Base-by-base conservation (phyloP, 2,888 invertebrate species). In the Neoascia interrupta region DNA sequence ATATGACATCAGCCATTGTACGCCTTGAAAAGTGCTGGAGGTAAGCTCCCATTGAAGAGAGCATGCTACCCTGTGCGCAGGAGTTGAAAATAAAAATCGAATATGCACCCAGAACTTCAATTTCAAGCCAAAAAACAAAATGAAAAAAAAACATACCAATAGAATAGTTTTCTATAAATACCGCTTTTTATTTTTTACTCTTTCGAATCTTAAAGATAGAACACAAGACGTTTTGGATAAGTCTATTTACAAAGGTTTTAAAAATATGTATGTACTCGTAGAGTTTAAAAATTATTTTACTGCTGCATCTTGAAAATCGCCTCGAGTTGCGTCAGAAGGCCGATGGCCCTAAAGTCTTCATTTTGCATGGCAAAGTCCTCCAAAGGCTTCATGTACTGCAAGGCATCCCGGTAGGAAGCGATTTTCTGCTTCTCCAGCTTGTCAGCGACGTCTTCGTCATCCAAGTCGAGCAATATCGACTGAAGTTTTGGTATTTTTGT, bases 321-420 rank as follows among this genome's bases (percentile, higher is more conserved):
- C 58, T 87, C 87, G 69, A 87, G 66, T 45, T 87, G 87, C 1
- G 87, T 86, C 11, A 87, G 82, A 34, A 87, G 63, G 0, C 87
- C 87, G 63, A 87, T 87, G 13, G 88, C 87, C 18, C 87, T 83
- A 54, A 87, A 87, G 45, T 87, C 87, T 31, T 87, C 88, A 58
- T 85, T 86, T 63, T 84, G 84, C 8, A 87, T 82, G 8, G 86
- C 87, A 81, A 87, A 87, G 13, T 87, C 87, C 51, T 87, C 87
- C 26, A 87, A 49, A 0, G 87, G 87, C 41, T 86, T 87, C 1
- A 87, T 72, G 37, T 87, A 86, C 31, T 86, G 86, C 36, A 87
- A 54, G 0, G 87, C 87, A 23, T 87, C 85, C 1, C 82, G 82
- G 51, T 87, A 87, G 31, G 84, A 84, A 3, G 82, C 84, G 3